A percentile compares a stretch with the other conserved stretches of the same genome.
phyloP scores from a whole-genome alignment of 1,140 invertebrate genomes.

The Dendroctonus valens region DNA sequence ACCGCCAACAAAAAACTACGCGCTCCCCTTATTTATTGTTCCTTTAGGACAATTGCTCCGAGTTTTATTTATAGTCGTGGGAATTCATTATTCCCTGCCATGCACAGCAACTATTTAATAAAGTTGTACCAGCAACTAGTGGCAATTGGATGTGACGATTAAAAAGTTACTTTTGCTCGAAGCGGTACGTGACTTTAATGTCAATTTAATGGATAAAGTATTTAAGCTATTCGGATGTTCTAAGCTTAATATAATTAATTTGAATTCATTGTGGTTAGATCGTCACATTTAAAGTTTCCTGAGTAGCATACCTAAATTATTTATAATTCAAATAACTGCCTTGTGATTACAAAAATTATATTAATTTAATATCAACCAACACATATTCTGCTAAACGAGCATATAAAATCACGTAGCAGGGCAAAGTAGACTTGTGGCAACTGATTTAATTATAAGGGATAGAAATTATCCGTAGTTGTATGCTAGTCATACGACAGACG shows the following conservation, averaged over 20 bases:
- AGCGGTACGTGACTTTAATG: slow-evolving; percentile 21
- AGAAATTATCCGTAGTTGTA: no score
- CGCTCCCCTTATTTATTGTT: background rate
- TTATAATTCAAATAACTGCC: no score
- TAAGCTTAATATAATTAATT: background rate
- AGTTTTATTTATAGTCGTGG: slow-evolving; percentile 16
- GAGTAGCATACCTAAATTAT: background rate
- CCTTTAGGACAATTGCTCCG: slow-evolving; percentile 9
- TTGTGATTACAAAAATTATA: no score
- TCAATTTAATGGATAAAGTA: slow-evolving; percentile 13
- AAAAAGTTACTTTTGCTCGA: slow-evolving; percentile 20
- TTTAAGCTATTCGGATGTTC: background rate
- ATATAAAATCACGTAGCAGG: no score
- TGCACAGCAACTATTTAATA: slow-evolving; percentile 23
- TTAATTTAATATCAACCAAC: no score
- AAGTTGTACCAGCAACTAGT: slow-evolving; percentile 25
- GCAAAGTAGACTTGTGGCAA: no score
- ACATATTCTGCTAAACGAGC: no score
- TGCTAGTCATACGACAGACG: no score
- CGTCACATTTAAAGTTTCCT: background rate
- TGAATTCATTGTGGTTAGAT: background rate
- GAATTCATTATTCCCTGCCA: slow-evolving; percentile 21
- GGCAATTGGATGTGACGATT: slow-evolving; percentile 26
- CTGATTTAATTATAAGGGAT: no score
- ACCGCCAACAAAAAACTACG: no score